These are phyloP conservation scores for Recurvirostra avosetta DNA, from an alignment of 2,113 vertebrate species.

Conservation along the genomic window DNA sequence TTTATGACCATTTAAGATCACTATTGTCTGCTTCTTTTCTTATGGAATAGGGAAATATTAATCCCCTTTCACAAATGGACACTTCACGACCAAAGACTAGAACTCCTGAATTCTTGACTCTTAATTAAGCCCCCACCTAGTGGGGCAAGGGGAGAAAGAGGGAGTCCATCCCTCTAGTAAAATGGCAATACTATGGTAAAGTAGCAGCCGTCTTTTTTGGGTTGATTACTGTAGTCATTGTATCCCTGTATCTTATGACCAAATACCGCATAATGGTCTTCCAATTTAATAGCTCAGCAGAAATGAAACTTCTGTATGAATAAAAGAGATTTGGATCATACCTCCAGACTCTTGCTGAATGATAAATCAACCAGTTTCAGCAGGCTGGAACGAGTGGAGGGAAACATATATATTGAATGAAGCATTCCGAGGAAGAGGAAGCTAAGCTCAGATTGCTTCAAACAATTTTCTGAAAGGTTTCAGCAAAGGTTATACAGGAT, in stretches of 20 bases:
- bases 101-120: background rate
- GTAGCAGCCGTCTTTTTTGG: background rate
- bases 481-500: constrained; percentile 28
- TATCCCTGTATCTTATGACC: background rate
- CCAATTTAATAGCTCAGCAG: background rate
- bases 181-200: background rate
- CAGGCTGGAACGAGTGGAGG: background rate
- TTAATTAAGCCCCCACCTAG: background rate
- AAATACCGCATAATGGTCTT: background rate
- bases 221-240: background rate
- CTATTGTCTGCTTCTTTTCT: background rate
- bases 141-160: background rate
- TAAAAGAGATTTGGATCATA: background rate
- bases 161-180: background rate
- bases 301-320: background rate
- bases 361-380: background rate
- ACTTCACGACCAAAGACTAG: background rate
- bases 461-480: constrained; percentile 22
- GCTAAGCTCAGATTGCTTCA: background rate
- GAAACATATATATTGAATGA: background rate
- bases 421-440: background rate
- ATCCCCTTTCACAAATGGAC: background rate
- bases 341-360: background rate
- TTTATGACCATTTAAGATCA: background rate
- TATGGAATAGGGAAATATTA: background rate